Percentiles rank a stretch among this genome's conserved stretches.
Conservation (phyloP, 2,888 invertebrate species). For the Cryptocephalus moraei region DNA sequence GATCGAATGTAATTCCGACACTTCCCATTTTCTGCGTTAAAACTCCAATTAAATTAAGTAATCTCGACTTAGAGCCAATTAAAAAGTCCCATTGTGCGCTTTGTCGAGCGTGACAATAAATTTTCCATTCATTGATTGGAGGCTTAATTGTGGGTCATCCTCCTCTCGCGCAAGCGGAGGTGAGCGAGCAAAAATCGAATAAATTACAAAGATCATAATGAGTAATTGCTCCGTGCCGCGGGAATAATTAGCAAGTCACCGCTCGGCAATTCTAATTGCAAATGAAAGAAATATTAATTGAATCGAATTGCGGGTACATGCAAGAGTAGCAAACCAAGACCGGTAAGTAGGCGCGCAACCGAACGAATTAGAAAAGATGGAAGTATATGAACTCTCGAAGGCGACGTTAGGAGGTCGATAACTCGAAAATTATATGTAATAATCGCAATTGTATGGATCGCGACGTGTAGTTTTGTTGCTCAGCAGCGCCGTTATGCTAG, state of each 20-base stretch:
- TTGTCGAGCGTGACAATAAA: constrained; percentile 8
- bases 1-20: no score
- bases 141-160: constrained; percentile 12
- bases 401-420: no score
- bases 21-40: no score
- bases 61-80: background rate
- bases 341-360: no score
- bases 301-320: constrained; percentile 9
- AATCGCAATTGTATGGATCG: no score
- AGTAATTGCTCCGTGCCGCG: constrained; percentile 7
- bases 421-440: no score
- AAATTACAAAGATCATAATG: constrained; percentile 11
- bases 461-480: no score
- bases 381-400: no score
- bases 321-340: constrained; percentile 12
- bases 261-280: constrained; percentile 11
- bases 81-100: constrained; percentile 1
- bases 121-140: constrained; percentile 10
- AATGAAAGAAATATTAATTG: constrained; percentile 13
- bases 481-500: no score
- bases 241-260: constrained; percentile 5
- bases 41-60: no score
- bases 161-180: constrained; percentile 3
- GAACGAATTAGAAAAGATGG: no score
- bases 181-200: constrained; percentile 7